Evolutionary conservation across 2,888 invertebrate genomes (phyloP), one percentile per base, ranked within the genome.

Genomic region (Cephus sareptanus): DNA sequence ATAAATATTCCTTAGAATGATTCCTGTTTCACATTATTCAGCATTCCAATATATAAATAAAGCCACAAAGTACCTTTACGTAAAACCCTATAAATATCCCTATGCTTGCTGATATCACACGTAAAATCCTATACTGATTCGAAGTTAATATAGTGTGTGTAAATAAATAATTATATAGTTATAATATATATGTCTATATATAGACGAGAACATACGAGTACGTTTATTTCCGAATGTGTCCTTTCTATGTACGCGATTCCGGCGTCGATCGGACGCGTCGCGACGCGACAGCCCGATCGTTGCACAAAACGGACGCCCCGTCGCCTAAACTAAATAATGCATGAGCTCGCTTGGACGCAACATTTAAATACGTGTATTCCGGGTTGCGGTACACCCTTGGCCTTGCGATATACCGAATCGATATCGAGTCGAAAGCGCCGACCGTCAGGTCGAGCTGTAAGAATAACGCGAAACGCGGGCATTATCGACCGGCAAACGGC

Each of bases 241-340:
- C 71, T 33, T 56, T 23, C 56, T 23, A 56, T 79, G 82, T 83
- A 85, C 81, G 83, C 84, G 84, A 87, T 86, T 86, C 86, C 87
- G 87, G 86, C 87, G 84, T 86, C 85, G 85, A 85, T 84, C 81
- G 84, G 85, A 84, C 82, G 86, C 86, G 86, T 34, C 34, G 30
- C 74, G 74, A 74, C 35, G 74, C 35, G 74, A 87, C 86, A 84
- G 83, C 79, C 85, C 82, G 87, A 86, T 83, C 85, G 85, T 80
- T 79, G 83, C 86, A 80, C 86, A 83, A 84, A 86, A 85, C 86
- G 85, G 78, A 83, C 85, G 81, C 83, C 80, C 84, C 82, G 81
- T 81, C 84, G 81, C 79, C 83, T 84, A 83, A 85, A 85, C 87
- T 89, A 88, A 89, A 89, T 89, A 89, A 89, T 89, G 89, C 89